These are phyloP conservation scores for Poecilia picta DNA, from an alignment of 2,797 vertebrate species.

Conservation along the genomic window DNA sequence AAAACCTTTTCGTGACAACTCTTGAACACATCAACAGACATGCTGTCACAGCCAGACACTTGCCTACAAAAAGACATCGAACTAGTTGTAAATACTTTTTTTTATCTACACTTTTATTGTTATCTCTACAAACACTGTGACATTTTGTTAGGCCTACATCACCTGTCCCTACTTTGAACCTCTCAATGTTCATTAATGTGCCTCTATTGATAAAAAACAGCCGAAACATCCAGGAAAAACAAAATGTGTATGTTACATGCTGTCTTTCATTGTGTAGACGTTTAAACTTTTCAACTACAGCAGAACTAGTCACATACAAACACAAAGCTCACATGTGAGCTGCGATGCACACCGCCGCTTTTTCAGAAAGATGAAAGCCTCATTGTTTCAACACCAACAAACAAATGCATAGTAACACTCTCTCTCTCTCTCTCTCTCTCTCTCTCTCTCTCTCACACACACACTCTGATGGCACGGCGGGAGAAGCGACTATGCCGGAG, in stretches of 20 bases:
- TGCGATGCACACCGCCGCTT: constrained; percentile 28
- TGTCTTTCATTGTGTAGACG: too few species aligned
- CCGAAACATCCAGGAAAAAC: neutral
- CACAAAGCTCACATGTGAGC: constrained; percentile 12
- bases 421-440: neutral
- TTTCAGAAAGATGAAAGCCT: constrained; percentile 43
- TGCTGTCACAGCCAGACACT: too few species aligned
- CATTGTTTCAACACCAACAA: constrained; percentile 39
- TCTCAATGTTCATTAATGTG: neutral
- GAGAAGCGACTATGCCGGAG: constrained; percentile 56
- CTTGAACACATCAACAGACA: too few species aligned
- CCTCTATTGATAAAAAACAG: neutral
- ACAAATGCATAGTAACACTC: constrained; percentile 6
- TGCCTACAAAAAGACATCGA: too few species aligned
- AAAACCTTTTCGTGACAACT: too few species aligned
- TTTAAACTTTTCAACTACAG: neutral
- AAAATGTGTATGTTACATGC: neutral
- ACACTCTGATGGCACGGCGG: constrained; percentile 48
- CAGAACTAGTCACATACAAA: neutral
- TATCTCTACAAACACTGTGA: neutral
- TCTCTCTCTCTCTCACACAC: neutral
- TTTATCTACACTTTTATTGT: too few species aligned
- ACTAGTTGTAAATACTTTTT: too few species aligned
- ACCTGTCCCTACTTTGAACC: too few species aligned
- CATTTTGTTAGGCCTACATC: neutral